A percentile compares a stretch with the other conserved stretches of the same genome.
Evolutionary conservation across 2,888 invertebrate genomes (phyloP).

Genomic region (Leucoma salicis): DNA sequence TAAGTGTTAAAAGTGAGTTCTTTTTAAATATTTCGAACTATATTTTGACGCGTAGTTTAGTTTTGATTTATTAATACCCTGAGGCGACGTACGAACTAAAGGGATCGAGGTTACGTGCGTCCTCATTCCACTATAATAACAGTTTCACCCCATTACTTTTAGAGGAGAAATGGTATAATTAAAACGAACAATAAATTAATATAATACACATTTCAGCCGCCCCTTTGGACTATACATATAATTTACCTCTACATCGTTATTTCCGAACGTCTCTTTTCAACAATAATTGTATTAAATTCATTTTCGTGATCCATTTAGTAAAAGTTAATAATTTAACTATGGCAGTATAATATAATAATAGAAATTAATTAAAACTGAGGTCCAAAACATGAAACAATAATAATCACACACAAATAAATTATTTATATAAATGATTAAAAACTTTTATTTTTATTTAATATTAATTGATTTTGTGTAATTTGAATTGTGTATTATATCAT

Average conservation of each 20-base stretch:
- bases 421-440: too few species aligned
- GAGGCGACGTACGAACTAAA: not conserved
- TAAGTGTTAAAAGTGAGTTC: too few species aligned
- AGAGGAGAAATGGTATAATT: slow-evolving; percentile 11
- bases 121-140: not conserved
- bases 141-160: not conserved
- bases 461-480: too few species aligned
- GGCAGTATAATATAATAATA: not conserved
- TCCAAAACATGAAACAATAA: too few species aligned
- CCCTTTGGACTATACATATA: slow-evolving; percentile 4
- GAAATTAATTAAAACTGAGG: too few species aligned
- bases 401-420: too few species aligned
- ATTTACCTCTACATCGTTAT: not conserved
- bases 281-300: slow-evolving; percentile 6
- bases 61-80: slow-evolving; percentile 4
- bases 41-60: too few species aligned
- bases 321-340: not conserved
- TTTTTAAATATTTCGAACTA: too few species aligned
- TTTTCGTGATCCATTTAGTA: not conserved
- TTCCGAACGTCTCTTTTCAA: slow-evolving; percentile 3
- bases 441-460: too few species aligned
- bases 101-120: not conserved
- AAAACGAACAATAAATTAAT: slow-evolving; percentile 6
- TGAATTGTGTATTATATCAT: too few species aligned
- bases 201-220: slow-evolving; percentile 3